These are phyloP conservation scores for Fratercula arctica DNA, from an alignment of 2,797 vertebrate species.

Conservation along the genomic window DNA sequence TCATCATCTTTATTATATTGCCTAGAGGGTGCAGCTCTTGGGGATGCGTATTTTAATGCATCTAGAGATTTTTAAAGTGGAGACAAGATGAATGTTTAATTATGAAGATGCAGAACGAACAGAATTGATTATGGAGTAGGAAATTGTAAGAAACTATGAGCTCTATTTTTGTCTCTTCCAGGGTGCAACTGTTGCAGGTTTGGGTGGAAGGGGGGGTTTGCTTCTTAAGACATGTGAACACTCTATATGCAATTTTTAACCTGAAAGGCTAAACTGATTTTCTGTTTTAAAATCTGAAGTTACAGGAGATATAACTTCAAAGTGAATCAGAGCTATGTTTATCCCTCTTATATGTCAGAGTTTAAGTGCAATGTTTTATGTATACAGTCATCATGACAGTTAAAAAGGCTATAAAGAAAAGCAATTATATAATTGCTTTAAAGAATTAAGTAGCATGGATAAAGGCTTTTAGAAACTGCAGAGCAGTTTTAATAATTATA, in stretches of 20 bases:
- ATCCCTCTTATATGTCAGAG: constrained; percentile 76
- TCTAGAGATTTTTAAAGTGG: constrained; percentile 12
- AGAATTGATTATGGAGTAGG: constrained; percentile 10
- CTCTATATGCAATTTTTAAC: constrained; percentile 32
- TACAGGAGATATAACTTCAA: constrained; percentile 70
- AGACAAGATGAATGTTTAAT: constrained; percentile 51
- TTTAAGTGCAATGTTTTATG: constrained; percentile 79
- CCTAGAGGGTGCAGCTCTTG: constrained; percentile 23
- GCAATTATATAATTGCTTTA: constrained; percentile 79
- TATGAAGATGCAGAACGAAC: constrained; percentile 51
- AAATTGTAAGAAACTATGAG: background rate
- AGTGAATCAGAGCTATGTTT: constrained; percentile 76
- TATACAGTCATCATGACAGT: constrained; percentile 79
- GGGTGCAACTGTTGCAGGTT: background rate
- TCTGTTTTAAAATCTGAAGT: constrained; percentile 58
- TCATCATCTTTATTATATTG: background rate
- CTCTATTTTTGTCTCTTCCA: constrained; percentile 9
- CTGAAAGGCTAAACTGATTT: constrained; percentile 40
- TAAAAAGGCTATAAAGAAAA: constrained; percentile 79
- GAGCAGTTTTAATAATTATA: constrained; percentile 75
- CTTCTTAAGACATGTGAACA: constrained; percentile 10
- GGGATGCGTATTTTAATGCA: constrained; percentile 22
- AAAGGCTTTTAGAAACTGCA: constrained; percentile 74
- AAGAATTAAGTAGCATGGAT: constrained; percentile 72
- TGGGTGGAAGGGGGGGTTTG: background rate